Percentiles rank a stretch among this genome's conserved stretches.
phyloP scores from a whole-genome alignment of 2,888 invertebrate genomes.

The Blastobasis lacticolella region DNA sequence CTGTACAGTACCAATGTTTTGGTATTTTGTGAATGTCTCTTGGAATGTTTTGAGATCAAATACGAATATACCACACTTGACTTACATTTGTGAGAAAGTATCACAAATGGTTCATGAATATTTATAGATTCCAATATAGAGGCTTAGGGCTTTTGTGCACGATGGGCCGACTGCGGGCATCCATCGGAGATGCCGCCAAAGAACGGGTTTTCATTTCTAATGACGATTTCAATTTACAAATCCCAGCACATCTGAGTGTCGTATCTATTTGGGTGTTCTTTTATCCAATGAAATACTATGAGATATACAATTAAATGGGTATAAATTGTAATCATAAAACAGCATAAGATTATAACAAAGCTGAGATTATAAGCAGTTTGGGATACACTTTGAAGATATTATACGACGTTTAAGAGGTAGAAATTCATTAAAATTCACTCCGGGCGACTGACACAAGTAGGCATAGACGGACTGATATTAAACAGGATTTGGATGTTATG shows the following conservation, averaged over 20 bases:
- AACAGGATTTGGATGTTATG: conserved; percentile 52
- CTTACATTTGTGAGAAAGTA: no score
- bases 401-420: conserved; percentile 29
- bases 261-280: conserved; percentile 19
- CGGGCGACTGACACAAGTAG: conserved; percentile 44
- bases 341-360: conserved; percentile 36
- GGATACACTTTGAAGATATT: conserved; percentile 24
- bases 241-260: conserved; percentile 10
- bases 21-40: no score
- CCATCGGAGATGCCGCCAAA: neutral
- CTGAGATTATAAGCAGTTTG: conserved; percentile 27
- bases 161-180: neutral
- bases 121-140: no score
- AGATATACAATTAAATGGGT: conserved; percentile 24
- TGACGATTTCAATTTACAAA: conserved; percentile 4
- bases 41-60: no score
- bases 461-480: conserved; percentile 29
- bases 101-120: no score
- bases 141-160: neutral
- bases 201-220: neutral
- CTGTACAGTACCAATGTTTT: neutral
- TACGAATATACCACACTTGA: no score
- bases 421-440: conserved; percentile 53
- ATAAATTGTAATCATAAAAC: conserved; percentile 42
- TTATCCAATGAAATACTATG: conserved; percentile 13